Evolutionary conservation across 1,140 invertebrate species (phyloP).

Genomic region (Heliconius himera): DNA sequence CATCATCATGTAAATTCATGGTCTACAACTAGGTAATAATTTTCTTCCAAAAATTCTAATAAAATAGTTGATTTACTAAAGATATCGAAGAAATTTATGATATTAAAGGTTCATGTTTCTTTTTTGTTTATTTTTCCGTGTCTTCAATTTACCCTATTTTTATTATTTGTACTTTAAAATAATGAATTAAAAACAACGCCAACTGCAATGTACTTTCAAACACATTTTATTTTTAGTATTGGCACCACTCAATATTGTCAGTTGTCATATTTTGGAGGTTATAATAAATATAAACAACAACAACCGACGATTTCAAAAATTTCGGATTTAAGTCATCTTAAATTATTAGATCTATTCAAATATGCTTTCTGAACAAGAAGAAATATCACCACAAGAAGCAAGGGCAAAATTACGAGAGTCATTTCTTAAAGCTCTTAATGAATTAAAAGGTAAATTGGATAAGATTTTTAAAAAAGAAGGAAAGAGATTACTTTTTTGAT

Average conservation of each 20-base stretch:
- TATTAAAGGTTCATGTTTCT: no score
- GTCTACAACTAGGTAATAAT: no score
- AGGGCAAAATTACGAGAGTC: constrained; percentile 57
- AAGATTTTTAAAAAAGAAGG: not conserved
- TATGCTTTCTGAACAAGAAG: constrained; percentile 30
- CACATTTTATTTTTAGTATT: not conserved
- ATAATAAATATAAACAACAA: not conserved
- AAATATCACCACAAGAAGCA: constrained; percentile 46
- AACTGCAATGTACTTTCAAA: no score
- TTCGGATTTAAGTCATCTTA: not conserved
- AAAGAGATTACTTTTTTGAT: no score
- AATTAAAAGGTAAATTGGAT: constrained; percentile 56
- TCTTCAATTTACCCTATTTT: no score
- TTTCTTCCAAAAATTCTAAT: no score
- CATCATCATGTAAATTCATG: no score
- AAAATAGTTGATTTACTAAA: no score
- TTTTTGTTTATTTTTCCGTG: no score
- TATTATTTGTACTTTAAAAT: no score
- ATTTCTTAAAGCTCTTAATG: constrained; percentile 56
- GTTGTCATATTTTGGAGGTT: not conserved
- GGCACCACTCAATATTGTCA: not conserved
- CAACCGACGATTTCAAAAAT: not conserved
- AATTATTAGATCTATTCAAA: not conserved
- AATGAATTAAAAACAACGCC: no score
- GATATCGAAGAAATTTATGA: no score